A percentile compares a stretch with the other conserved stretches of the same genome.
Conservation (phyloP, 2,113 vertebrate genomes). For the Takifugu flavidus region DNA sequence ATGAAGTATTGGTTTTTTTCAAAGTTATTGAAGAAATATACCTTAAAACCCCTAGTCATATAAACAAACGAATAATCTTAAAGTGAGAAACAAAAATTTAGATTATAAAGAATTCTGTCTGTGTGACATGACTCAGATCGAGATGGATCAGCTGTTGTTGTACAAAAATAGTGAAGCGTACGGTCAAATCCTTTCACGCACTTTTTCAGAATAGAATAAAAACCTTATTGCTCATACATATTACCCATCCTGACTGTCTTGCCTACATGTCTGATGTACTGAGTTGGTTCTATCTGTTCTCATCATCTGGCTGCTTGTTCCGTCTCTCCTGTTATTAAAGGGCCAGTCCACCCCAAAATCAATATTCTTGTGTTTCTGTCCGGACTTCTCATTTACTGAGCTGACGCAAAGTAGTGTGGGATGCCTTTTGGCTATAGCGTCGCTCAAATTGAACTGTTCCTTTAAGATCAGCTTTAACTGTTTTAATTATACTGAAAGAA, state of each 20-base stretch:
- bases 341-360: neutral
- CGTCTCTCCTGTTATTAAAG: conserved; percentile 2
- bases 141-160: conserved; percentile 18
- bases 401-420: neutral
- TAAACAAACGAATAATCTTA: too few species aligned
- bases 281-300: neutral
- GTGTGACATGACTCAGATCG: conserved; percentile 1
- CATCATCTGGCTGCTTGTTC: neutral
- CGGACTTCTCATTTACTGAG: neutral
- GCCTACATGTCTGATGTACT: too few species aligned
- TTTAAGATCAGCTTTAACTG: neutral
- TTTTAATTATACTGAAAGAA: conserved; percentile 11
- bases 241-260: conserved; percentile 10
- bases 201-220: conserved; percentile 14
- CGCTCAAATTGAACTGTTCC: neutral
- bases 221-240: conserved; percentile 50
- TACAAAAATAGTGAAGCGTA: too few species aligned
- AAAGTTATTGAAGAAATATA: too few species aligned
- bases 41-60: too few species aligned
- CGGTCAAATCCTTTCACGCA: too few species aligned
- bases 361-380: neutral
- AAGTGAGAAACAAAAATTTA: too few species aligned
- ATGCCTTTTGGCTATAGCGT: neutral
- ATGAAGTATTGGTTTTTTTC: too few species aligned
- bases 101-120: too few species aligned